These are phyloP conservation scores for Graphium colonna DNA, from an alignment of 2,888 invertebrate species.

Conservation along the genomic window DNA sequence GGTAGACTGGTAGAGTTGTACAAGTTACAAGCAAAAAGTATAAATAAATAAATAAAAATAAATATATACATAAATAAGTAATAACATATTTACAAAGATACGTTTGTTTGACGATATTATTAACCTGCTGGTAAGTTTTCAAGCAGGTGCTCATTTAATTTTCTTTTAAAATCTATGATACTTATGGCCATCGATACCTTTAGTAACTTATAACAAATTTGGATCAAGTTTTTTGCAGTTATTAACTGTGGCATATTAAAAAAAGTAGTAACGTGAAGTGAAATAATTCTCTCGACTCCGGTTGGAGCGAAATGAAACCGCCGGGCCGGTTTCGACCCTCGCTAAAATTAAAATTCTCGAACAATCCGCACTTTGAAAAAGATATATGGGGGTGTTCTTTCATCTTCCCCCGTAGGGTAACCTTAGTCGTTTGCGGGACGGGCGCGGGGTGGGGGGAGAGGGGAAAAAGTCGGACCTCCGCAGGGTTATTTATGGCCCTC, in stretches of 20 bases:
- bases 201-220: neutral
- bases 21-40: no score
- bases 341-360: conserved; percentile 75
- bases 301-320: conserved; percentile 26
- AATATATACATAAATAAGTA: no score
- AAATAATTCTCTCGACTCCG: conserved; percentile 13
- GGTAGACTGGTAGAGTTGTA: no score
- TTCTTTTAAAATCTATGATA: no score
- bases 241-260: neutral
- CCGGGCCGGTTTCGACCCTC: conserved; percentile 36
- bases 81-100: neutral
- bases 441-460: conserved; percentile 45
- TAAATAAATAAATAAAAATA: no score
- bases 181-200: no score
- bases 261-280: neutral
- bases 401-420: conserved; percentile 69
- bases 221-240: neutral
- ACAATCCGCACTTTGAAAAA: conserved; percentile 75
- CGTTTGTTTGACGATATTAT: neutral
- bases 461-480: conserved; percentile 52
- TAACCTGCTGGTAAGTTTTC: no score
- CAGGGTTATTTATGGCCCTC: conserved; percentile 75
- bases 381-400: conserved; percentile 76
- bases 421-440: conserved; percentile 71
- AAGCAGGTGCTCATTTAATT: no score